Evolutionary conservation across 2,888 invertebrate genomes (phyloP).

Genomic region (Nomada lathburiana): DNA sequence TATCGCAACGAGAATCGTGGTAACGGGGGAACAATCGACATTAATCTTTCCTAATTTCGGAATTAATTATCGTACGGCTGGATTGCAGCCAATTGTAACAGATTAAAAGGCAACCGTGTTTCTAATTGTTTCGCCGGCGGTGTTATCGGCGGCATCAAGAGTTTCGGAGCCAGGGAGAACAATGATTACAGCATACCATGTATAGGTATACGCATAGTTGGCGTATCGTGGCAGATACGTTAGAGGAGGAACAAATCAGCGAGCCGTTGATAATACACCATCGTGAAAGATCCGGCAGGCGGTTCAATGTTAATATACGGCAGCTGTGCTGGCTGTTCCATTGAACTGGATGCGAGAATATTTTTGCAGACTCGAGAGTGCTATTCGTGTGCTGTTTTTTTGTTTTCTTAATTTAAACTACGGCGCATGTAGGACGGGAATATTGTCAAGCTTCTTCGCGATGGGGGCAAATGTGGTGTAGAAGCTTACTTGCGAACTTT

Average conservation of each 20-base stretch:
- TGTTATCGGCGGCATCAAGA: slow-evolving; percentile 23
- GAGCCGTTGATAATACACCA: slow-evolving; percentile 60
- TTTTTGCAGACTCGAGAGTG: not conserved
- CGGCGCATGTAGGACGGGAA: not conserved
- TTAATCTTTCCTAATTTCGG: slow-evolving; percentile 16
- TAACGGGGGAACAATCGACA: not conserved
- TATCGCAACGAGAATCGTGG: not conserved
- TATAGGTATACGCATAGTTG: not conserved
- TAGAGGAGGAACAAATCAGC: slow-evolving; percentile 60
- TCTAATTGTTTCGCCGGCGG: slow-evolving; percentile 25
- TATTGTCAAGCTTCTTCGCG: not conserved
- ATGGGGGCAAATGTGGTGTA: not conserved
- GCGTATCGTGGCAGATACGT: slow-evolving; percentile 27
- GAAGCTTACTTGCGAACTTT: slow-evolving; percentile 25
- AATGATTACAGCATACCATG: slow-evolving; percentile 36
- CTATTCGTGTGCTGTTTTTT: not conserved
- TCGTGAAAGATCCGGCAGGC: slow-evolving; percentile 40
- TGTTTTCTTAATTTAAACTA: slow-evolving; percentile 1
- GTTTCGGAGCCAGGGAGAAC: not conserved
- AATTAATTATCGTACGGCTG: not conserved
- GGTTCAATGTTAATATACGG: slow-evolving; percentile 46
- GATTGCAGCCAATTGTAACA: not conserved
- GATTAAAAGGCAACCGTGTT: slow-evolving; percentile 26
- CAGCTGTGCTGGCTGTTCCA: not conserved
- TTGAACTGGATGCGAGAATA: not conserved